Evolutionary conservation across 2,888 invertebrate genomes (phyloP).

Genomic region (Zeuzera pyrina): DNA sequence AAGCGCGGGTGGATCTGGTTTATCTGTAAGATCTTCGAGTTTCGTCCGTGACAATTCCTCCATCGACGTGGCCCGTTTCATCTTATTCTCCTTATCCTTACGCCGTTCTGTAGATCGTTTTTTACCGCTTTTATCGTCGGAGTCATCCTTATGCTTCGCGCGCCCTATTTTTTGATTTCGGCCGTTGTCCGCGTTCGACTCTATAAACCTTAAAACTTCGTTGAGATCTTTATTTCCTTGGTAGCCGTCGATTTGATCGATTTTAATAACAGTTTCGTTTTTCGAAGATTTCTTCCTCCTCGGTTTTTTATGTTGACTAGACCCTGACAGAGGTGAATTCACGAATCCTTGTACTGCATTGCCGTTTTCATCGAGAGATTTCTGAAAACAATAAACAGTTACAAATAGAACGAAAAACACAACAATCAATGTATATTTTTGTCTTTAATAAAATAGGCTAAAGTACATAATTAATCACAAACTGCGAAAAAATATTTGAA

Average conservation of each 20-base stretch:
- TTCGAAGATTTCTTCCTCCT: constrained; percentile 74
- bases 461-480: no score
- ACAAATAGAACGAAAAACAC: no score
- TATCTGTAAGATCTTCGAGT: constrained; percentile 78
- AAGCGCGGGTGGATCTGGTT: constrained; percentile 70
- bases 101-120: constrained; percentile 12
- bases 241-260: constrained; percentile 82
- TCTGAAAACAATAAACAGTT: constrained; percentile 59
- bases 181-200: constrained; percentile 68
- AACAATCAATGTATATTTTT: no score
- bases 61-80: constrained; percentile 83
- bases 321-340: constrained; percentile 56
- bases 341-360: constrained; percentile 77
- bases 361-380: constrained; percentile 85
- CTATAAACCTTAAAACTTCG: constrained; percentile 84
- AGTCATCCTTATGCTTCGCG: constrained; percentile 54
- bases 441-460: no score
- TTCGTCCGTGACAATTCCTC: constrained; percentile 86
- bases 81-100: constrained; percentile 29
- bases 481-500: no score
- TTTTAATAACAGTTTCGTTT: constrained; percentile 72
- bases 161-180: constrained; percentile 44
- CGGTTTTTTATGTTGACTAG: constrained; percentile 70
- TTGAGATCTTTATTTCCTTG: constrained; percentile 85
- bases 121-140: constrained; percentile 57